Evolutionary conservation across 2,797 vertebrate species (phyloP).

Genomic region (Notolepis coatsorum): DNA sequence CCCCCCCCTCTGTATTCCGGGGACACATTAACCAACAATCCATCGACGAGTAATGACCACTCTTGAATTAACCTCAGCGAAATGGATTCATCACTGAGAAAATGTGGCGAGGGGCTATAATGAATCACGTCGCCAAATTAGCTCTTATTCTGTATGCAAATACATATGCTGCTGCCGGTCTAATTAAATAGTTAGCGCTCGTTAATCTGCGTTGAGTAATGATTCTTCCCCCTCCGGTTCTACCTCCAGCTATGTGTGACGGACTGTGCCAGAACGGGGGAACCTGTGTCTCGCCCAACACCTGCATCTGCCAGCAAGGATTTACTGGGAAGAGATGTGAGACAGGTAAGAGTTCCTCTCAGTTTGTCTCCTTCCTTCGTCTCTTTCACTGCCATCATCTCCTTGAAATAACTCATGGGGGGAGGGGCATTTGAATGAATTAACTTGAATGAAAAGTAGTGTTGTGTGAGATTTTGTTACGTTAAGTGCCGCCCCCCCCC

Average conservation of each 20-base stretch:
- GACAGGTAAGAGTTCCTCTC: slow-evolving; percentile 96
- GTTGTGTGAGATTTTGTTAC: too few species aligned
- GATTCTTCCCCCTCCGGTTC: slow-evolving; percentile 50
- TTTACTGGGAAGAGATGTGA: slow-evolving; percentile 95
- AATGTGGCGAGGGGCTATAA: slow-evolving; percentile 57
- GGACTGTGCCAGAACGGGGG: slow-evolving; percentile 95
- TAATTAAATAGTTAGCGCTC: slow-evolving; percentile 71
- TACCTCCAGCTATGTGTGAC: slow-evolving; percentile 92
- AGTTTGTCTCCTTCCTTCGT: too few species aligned
- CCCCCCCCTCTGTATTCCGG: slow-evolving; percentile 3
- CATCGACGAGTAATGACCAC: slow-evolving; percentile 57
- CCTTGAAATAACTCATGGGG: slow-evolving; percentile 18
- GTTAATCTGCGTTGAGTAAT: slow-evolving; percentile 74
- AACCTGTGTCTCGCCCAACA: slow-evolving; percentile 91
- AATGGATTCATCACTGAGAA: slow-evolving; percentile 65
- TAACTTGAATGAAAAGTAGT: neutral
- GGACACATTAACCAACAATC: slow-evolving; percentile 56
- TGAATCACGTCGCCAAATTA: slow-evolving; percentile 76
- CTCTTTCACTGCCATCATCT: too few species aligned
- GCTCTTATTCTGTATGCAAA: slow-evolving; percentile 75
- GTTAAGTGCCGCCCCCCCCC: too few species aligned
- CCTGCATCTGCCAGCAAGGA: slow-evolving; percentile 94
- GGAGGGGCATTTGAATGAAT: slow-evolving; percentile 19
- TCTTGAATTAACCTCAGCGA: slow-evolving; percentile 64
- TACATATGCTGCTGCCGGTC: slow-evolving; percentile 69